Base-by-base conservation (phyloP, 2,888 invertebrate species). In the Dusona sp. region DNA sequence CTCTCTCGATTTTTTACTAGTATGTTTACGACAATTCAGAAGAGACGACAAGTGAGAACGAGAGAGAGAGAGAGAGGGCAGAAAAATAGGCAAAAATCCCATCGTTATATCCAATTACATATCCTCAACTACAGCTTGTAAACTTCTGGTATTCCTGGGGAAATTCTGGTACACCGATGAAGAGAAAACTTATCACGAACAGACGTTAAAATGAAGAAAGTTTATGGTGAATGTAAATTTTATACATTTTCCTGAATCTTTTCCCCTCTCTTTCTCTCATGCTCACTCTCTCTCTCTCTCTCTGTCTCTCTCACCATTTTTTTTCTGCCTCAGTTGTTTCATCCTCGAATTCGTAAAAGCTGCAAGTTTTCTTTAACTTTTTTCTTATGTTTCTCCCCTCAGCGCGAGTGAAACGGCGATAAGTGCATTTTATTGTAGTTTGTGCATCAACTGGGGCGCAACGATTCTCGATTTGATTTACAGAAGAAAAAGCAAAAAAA, bases 51-150 rank as follows among this genome's bases (percentile, higher is more conserved):
- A 29, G 78, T 48, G 42, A 48, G 19, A 65, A 77, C n/a, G 16
- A 82, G 68, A 87, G 54, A 38, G 13, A 33, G 19, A 70, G 29
- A 25, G 22, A 48, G 45, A 70, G 38, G 42, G 57, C 3, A 45
- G 48, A 7, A 45, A 45, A 45, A 45, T 61, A 19, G 75, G 33
- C 51, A 11, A 13, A 65, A 38, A n/a, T 57, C 6, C 57, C 77
- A 70, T 77, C 68, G 77, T 73, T 83, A 73, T 68, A 80, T 80
- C 77, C 77, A 80, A 86, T 86, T 91, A 89, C 91, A 90, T 90
- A 91, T 88, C 19, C 88, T 87, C 68, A 88, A 75, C 67, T 67
- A 67, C 86, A 68, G 80, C 57, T 77, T 77, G 65, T 67, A 78
- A 83, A 72, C 72, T 78, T 65, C n/a, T n/a, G n/a, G n/a, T n/a